Conservation (phyloP, 2,888 invertebrate species). For the Acronicta aceris region DNA sequence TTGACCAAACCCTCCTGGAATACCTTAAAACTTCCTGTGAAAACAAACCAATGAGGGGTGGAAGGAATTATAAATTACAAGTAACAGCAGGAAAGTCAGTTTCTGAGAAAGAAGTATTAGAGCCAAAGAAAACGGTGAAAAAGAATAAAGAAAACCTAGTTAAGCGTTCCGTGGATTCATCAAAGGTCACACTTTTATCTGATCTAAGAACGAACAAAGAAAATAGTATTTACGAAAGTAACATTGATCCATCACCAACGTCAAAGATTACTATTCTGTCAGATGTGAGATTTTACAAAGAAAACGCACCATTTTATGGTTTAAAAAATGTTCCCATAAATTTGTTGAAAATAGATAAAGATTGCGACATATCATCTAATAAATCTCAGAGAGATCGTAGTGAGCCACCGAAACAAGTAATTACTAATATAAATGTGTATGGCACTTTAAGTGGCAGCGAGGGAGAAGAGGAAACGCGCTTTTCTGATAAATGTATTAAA, state of each 20-base stretch:
- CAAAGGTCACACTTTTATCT: constrained; percentile 9
- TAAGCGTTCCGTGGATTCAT: constrained; percentile 6
- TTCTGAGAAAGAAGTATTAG: constrained; percentile 9
- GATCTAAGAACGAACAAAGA: neutral
- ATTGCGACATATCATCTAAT: constrained; percentile 9
- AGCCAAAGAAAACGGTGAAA: constrained; percentile 2
- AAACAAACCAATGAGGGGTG: constrained; percentile 3
- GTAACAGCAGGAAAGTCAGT: constrained; percentile 10
- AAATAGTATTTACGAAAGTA: constrained; percentile 3
- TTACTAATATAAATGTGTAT: no score
- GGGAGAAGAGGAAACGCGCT: no score
- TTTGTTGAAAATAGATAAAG: constrained; percentile 7
- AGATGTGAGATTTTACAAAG: constrained; percentile 6
- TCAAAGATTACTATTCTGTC: constrained; percentile 12
- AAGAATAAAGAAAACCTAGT: constrained; percentile 6
- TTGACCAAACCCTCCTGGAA: constrained; percentile 11
- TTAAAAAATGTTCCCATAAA: constrained; percentile 6
- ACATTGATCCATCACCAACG: constrained; percentile 6
- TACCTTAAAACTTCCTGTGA: constrained; percentile 9
- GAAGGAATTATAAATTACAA: constrained; percentile 9
- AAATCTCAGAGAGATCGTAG: constrained; percentile 6
- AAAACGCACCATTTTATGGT: constrained; percentile 11
- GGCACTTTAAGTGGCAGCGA: no score
- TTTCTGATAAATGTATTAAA: neutral
- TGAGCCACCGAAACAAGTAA: constrained; percentile 1